Percentiles rank a stretch among this genome's conserved stretches.
Conservation (phyloP, 2,888 invertebrate species). For the Spialia ferax region DNA sequence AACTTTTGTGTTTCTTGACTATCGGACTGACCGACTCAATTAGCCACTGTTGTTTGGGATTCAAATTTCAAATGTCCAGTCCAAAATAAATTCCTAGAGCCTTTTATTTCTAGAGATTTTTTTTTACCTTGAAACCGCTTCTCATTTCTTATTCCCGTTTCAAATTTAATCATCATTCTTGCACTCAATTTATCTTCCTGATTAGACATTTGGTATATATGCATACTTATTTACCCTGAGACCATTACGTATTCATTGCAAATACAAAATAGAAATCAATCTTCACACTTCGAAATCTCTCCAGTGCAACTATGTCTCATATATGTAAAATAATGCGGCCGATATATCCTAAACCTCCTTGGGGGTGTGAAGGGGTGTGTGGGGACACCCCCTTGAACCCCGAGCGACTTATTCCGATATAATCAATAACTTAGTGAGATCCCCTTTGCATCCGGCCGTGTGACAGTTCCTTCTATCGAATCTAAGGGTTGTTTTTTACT, state of each 20-base stretch:
- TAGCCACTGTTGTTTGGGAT: too few species aligned
- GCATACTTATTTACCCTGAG: not conserved
- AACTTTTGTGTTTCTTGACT: too few species aligned
- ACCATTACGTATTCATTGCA: not conserved
- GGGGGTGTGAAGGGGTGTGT: conserved; percentile 57
- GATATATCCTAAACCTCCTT: conserved; percentile 78
- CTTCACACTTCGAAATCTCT: conserved; percentile 67
- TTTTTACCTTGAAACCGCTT: too few species aligned
- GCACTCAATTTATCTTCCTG: too few species aligned
- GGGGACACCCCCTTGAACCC: conserved; percentile 65
- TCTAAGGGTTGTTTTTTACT: conserved; percentile 74
- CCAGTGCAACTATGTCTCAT: conserved; percentile 83
- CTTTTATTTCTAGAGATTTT: too few species aligned
- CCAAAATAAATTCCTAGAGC: too few species aligned
- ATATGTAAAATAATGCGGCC: conserved; percentile 86
- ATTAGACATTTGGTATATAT: too few species aligned
- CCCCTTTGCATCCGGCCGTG: conserved; percentile 85
- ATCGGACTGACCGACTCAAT: too few species aligned
- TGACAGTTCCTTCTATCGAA: conserved; percentile 84
- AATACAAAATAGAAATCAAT: conserved; percentile 28
- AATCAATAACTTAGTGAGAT: conserved; percentile 87
- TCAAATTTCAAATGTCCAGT: too few species aligned
- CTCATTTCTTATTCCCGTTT: too few species aligned
- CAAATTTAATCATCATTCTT: too few species aligned
- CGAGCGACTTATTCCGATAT: conserved; percentile 86